These are phyloP conservation scores for Cavia aperea DNA, from an alignment of 2,113 vertebrate species.

Conservation along the genomic window DNA sequence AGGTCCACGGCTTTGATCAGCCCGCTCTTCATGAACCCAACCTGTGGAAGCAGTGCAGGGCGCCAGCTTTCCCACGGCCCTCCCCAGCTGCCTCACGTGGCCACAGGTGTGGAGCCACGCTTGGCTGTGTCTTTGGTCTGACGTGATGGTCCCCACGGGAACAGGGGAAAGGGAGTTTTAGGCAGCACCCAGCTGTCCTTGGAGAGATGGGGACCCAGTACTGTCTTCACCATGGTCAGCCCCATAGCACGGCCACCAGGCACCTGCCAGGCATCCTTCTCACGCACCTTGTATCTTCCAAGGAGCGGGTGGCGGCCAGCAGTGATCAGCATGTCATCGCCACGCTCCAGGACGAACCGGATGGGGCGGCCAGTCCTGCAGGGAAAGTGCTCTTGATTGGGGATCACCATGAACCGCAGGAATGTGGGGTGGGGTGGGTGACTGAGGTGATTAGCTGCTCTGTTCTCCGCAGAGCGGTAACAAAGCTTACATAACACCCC, in stretches of 20 bases:
- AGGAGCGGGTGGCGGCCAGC: conserved; percentile 80
- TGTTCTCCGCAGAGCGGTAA: background rate
- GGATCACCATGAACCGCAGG: background rate
- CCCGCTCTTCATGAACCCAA: conserved; percentile 89
- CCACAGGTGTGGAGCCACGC: background rate
- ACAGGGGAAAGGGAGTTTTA: background rate
- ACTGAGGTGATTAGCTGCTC: background rate
- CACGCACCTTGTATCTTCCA: conserved; percentile 81
- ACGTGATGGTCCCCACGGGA: background rate
- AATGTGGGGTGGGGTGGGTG: background rate
- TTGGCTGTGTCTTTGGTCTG: background rate
- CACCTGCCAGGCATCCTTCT: background rate
- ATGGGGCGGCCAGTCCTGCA: conserved; percentile 77
- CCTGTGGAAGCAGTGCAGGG: conserved; percentile 67
- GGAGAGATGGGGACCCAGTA: background rate
- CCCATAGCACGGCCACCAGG: background rate
- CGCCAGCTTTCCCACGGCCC: background rate
- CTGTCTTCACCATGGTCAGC: background rate
- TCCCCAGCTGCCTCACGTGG: background rate
- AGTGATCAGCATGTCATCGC: conserved; percentile 82
- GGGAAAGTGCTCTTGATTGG: background rate
- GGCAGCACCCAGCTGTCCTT: background rate
- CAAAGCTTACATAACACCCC: background rate
- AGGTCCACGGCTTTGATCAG: conserved; percentile 81
- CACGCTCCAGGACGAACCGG: conserved; percentile 78